Evolutionary conservation across 2,888 invertebrate species (phyloP), one percentile per base, ranked within the genome.

Genomic region (Hermodice carunculata): DNA sequence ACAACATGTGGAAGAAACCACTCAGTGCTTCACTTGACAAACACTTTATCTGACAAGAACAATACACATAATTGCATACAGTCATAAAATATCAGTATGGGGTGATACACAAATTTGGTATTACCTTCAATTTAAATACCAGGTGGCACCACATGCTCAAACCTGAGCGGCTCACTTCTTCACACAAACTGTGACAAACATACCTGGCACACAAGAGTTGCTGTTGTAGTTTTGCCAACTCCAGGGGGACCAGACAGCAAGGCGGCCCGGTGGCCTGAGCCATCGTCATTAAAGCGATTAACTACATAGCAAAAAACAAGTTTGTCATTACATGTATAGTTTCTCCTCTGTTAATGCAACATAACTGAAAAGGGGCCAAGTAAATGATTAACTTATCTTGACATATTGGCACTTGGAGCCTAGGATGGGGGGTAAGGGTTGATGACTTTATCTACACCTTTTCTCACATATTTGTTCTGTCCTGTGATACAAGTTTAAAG

Each of bases 241-340:
- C 98, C 99, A 0, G 98, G 99, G 0, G 98, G 93, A 1, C 99
- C 99, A 0, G 98, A 98, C 0, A 99, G 88, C 28, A 99, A 85
- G 0, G 94, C 97, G 0, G 97, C 97, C 86, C 94, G 96, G 83
- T 90, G 96, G 76, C 91, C 94, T 0, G 92, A 91, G 0, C 98
- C 98, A 81, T 95, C 93, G 59, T 86, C 85, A 64, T 51, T 68
- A 34, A 70, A 60, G 40, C 73, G 40, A 56, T 71, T 74, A 43
- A 68, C 71, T 70, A 49, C n/a, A 64, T n/a, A 52, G 28, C 11
- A 43, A 42, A 54, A 6, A 54, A 51, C 5, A 11, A 44, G 11
- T 14, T 14, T 44, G 14, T 8, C 11, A 51, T 51, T 8, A 24
- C 46, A 44, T 19, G 22, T 37, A 37, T 37, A 11, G 17, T 37